Conservation (phyloP, 2,797 vertebrate species). For the Oryzias dopingdopingensis region DNA sequence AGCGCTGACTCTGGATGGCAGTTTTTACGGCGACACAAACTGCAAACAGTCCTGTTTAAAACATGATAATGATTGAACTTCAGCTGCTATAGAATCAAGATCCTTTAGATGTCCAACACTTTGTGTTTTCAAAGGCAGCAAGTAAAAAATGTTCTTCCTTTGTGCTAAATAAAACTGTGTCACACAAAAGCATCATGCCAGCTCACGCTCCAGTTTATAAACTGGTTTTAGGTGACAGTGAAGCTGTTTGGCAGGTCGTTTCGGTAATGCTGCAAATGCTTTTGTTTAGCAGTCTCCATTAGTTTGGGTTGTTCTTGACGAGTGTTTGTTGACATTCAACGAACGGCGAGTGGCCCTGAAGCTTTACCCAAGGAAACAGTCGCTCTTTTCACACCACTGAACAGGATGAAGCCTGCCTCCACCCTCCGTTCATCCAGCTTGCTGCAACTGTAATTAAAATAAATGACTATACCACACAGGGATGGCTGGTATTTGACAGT, state of each 20-base stretch:
- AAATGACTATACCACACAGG: not conserved
- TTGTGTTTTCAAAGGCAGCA: too few relatives aligned
- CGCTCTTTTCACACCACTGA: constrained; percentile 46
- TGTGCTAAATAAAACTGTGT: too few relatives aligned
- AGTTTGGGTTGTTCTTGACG: not conserved
- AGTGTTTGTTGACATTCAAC: not conserved
- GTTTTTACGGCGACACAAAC: too few relatives aligned
- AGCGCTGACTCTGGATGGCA: too few relatives aligned
- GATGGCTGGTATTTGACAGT: constrained; percentile 43
- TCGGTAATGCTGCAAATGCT: not conserved
- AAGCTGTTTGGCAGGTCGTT: not conserved
- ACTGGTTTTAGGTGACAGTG: not conserved
- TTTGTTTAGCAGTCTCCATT: constrained; percentile 1
- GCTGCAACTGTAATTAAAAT: constrained; percentile 43
- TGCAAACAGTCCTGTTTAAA: too few relatives aligned
- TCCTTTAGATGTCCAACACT: too few relatives aligned
- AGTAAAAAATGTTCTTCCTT: too few relatives aligned
- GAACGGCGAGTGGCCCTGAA: constrained; percentile 22
- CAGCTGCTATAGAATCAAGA: too few relatives aligned
- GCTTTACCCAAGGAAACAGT: constrained; percentile 25
- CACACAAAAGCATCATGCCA: not conserved
- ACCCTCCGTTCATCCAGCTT: constrained; percentile 12
- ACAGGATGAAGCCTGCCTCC: constrained; percentile 21
- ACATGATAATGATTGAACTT: too few relatives aligned
- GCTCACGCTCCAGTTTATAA: not conserved